Evolutionary conservation across 2,113 vertebrate genomes (phyloP).

Genomic region (Sylvia atricapilla): DNA sequence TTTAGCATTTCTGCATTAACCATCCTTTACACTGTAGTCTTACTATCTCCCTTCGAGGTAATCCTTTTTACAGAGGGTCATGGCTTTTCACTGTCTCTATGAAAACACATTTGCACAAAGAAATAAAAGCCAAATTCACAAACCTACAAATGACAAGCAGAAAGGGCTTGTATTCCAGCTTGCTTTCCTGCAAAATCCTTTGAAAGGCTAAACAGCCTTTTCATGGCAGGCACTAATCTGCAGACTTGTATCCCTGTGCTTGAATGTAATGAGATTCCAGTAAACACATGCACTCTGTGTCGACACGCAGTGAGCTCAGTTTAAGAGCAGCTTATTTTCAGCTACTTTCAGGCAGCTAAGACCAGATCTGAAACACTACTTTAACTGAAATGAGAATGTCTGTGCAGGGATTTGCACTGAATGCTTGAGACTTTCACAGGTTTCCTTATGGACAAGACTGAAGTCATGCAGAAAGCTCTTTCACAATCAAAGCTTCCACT

Average conservation of each 20-base stretch:
- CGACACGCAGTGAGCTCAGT: neutral
- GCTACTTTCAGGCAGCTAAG: neutral
- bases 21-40: neutral
- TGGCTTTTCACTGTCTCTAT: neutral
- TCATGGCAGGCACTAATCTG: constrained; percentile 41
- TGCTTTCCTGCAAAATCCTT: constrained; percentile 40
- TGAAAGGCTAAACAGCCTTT: constrained; percentile 29
- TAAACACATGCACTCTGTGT: neutral
- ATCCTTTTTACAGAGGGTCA: constrained; percentile 46
- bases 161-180: constrained; percentile 24
- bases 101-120: constrained; percentile 24
- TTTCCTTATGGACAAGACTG: neutral
- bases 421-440: neutral
- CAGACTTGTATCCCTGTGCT: neutral
- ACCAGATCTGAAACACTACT: neutral
- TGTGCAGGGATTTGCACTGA: neutral
- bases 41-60: constrained; percentile 14
- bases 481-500: neutral
- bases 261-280: constrained; percentile 21
- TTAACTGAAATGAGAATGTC: neutral
- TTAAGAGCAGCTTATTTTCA: constrained; percentile 20
- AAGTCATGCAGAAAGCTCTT: neutral
- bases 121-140: constrained; percentile 48
- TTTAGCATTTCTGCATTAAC: constrained; percentile 40
- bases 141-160: constrained; percentile 26